Evolutionary conservation across 64 coral and sea anemone species (phyloP).

Genomic region (Montipora capricornis): DNA sequence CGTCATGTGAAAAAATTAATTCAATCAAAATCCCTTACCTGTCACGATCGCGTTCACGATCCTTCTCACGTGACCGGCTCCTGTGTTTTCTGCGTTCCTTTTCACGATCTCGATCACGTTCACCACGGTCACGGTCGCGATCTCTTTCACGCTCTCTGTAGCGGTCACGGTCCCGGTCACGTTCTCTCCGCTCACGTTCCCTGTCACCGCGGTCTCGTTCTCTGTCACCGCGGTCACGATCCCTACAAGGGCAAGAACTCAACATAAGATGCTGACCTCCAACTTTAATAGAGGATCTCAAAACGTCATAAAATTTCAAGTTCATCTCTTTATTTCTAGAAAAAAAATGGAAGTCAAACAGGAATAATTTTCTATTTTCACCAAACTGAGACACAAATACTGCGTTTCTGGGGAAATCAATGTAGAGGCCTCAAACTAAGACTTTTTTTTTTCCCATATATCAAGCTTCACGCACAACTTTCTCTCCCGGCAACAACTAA

Average conservation of each 20-base stretch:
- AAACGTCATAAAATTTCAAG: no score
- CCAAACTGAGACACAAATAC: no score
- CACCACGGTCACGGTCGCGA: slow-evolving; percentile 19
- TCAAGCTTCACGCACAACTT: no score
- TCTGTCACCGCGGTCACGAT: not conserved
- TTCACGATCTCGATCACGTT: slow-evolving; percentile 63
- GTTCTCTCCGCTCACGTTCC: slow-evolving; percentile 41
- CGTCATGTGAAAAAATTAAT: no score
- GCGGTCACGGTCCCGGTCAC: slow-evolving; percentile 52
- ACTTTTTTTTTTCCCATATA: no score
- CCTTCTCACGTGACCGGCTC: slow-evolving; percentile 61
- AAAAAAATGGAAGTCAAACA: no score
- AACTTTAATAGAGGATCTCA: no score
- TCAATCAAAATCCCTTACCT: not conserved
- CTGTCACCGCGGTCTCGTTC: slow-evolving; percentile 36
- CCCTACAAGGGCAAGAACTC: not conserved
- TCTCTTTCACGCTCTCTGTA: slow-evolving; percentile 50
- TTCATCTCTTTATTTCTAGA: no score
- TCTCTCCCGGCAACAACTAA: no score
- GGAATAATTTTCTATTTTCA: no score
- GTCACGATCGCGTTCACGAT: slow-evolving; percentile 47
- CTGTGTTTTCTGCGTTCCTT: slow-evolving; percentile 61
- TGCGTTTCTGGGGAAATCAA: no score
- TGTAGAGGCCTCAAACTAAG: no score
- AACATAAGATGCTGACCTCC: not conserved